phyloP scores from a whole-genome alignment of 2,797 vertebrate genomes.

The Peromyscus eremicus region DNA sequence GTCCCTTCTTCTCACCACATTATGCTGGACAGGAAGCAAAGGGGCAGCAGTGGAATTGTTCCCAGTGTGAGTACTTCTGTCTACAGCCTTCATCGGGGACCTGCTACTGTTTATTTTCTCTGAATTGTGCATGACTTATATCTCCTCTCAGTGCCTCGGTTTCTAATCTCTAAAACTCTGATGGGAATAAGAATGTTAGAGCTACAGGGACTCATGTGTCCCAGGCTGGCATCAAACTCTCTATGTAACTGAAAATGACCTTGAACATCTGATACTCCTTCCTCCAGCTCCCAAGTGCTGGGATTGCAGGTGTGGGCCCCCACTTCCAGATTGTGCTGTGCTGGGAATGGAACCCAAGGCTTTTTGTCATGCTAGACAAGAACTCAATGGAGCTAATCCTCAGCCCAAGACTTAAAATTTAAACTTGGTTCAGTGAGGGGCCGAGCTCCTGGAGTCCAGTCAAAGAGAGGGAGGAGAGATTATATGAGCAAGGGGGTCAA shows the following conservation, averaged over 20 bases:
- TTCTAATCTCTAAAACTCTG: constrained; percentile 27
- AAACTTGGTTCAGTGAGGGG: background rate
- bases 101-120: background rate
- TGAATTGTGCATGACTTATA: background rate
- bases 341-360: background rate
- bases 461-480: too few species aligned
- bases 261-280: background rate
- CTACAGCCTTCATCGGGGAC: background rate
- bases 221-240: background rate
- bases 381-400: background rate
- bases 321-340: background rate
- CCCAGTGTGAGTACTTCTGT: background rate
- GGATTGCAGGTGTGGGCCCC: background rate
- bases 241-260: background rate
- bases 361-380: background rate
- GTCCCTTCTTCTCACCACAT: background rate
- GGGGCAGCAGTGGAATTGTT: background rate
- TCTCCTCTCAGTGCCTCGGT: background rate
- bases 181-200: constrained; percentile 30
- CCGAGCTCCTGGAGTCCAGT: too few species aligned
- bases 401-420: background rate
- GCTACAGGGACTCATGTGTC: background rate
- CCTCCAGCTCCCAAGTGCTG: background rate
- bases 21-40: background rate
- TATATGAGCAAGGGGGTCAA: too few species aligned